phyloP scores from a whole-genome alignment of 1,140 invertebrate genomes.

The Pseudomyrmex pallidus region DNA sequence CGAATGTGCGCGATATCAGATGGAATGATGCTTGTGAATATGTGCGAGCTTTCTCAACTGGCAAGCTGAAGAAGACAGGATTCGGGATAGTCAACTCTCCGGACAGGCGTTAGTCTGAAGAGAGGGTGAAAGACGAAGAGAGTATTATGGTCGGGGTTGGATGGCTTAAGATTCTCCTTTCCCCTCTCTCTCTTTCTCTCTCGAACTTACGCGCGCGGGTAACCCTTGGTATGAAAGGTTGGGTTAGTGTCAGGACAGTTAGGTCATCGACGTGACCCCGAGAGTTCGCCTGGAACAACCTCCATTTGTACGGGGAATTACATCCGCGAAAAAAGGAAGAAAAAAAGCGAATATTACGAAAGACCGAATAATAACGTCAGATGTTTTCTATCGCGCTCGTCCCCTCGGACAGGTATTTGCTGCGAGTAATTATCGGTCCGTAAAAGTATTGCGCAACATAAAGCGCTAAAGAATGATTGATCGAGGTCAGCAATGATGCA shows the following conservation, averaged over 20 bases:
- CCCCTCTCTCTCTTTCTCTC: conserved; percentile 35
- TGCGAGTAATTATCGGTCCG: conserved; percentile 24
- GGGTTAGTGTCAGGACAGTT: conserved; percentile 78
- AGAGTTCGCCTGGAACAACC: conserved; percentile 77
- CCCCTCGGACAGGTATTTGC: conserved; percentile 17
- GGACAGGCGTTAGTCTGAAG: conserved; percentile 33
- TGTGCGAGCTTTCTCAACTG: conserved; percentile 31
- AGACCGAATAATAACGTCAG: conserved; percentile 42
- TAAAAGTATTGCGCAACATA: conserved; percentile 39
- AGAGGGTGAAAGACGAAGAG: conserved; percentile 61
- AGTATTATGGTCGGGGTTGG: conserved; percentile 36
- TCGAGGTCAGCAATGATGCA: conserved; percentile 36
- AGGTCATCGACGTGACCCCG: conserved; percentile 79
- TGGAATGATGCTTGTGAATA: conserved; percentile 28
- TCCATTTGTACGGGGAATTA: conserved; percentile 79
- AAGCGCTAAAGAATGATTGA: conserved; percentile 16
- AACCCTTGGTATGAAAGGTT: conserved; percentile 77
- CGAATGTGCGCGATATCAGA: conserved; percentile 48
- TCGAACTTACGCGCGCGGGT: conserved; percentile 73
- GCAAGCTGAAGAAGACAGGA: conserved; percentile 43
- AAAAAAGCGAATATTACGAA: conserved; percentile 51
- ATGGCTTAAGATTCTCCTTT: conserved; percentile 74
- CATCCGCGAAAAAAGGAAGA: conserved; percentile 67
- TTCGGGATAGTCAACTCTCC: conserved; percentile 49
- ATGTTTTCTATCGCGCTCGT: conserved; percentile 18